phyloP scores from a whole-genome alignment of 2,113 vertebrate genomes.

The Platycercus adscitus region DNA sequence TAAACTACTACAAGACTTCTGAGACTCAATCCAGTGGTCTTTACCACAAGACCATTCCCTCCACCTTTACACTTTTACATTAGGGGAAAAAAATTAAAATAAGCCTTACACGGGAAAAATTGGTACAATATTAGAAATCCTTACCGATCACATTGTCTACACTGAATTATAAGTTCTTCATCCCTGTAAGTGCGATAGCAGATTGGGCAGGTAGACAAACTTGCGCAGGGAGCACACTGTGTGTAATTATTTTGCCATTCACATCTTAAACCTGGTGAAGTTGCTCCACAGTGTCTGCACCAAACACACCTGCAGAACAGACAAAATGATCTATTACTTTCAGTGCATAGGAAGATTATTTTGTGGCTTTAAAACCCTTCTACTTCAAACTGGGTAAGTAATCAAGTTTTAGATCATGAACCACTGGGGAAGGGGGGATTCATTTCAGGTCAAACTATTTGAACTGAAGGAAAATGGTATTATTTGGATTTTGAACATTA shows the following conservation, averaged over 20 bases:
- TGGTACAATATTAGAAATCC: neutral
- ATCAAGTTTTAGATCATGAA: neutral
- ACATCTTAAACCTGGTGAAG: constrained; percentile 87
- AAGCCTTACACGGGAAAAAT: neutral
- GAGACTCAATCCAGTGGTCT: neutral
- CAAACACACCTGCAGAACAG: constrained; percentile 90
- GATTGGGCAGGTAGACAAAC: constrained; percentile 86
- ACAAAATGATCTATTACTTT: neutral
- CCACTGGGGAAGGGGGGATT: neutral
- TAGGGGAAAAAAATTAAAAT: neutral
- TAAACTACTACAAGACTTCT: neutral
- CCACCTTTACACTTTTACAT: neutral
- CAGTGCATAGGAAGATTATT: neutral
- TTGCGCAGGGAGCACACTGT: constrained; percentile 92
- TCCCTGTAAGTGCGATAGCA: constrained; percentile 85
- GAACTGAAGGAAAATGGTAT: neutral
- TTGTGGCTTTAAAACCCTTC: neutral
- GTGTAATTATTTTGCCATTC: constrained; percentile 98
- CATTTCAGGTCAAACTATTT: neutral
- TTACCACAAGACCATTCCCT: constrained; percentile 17
- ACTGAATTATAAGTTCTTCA: constrained; percentile 93
- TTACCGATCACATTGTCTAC: constrained; percentile 93
- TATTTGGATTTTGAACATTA: neutral
- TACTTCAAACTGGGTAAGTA: neutral
- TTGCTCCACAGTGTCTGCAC: constrained; percentile 92